Evolutionary conservation across 2,113 vertebrate genomes (phyloP).

Genomic region (rabbit (Oryctolagus cuniculus)): DNA sequence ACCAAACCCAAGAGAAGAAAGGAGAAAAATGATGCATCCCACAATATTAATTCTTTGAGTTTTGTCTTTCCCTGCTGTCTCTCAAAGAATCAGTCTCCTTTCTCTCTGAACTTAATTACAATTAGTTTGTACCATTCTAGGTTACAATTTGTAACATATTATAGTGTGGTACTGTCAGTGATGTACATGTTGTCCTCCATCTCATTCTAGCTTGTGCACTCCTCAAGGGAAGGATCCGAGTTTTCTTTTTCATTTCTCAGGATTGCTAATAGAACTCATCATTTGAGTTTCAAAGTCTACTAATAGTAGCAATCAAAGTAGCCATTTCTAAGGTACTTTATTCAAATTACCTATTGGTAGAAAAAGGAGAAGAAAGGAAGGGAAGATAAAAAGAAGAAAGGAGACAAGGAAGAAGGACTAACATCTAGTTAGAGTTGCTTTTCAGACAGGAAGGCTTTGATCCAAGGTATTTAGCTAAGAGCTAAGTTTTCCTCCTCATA

Average conservation of each 20-base stretch:
- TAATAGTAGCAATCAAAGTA: neutral
- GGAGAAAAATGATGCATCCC: neutral
- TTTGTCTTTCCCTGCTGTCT: neutral
- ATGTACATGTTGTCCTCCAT: neutral
- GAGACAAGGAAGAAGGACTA: neutral
- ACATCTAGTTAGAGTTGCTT: neutral
- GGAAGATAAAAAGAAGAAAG: neutral
- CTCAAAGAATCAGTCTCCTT: neutral
- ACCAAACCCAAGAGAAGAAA: neutral
- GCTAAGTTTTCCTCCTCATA: constrained; percentile 36
- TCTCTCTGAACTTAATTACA: neutral
- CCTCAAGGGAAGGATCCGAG: neutral
- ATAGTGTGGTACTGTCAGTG: neutral
- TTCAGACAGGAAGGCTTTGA: constrained; percentile 1
- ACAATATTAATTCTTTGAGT: neutral
- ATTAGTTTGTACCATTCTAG: neutral
- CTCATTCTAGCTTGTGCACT: neutral
- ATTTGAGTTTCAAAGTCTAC: neutral
- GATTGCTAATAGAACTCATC: neutral
- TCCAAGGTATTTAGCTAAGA: constrained; percentile 36
- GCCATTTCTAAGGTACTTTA: neutral
- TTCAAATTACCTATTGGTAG: neutral
- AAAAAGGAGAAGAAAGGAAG: neutral
- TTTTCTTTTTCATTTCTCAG: neutral
- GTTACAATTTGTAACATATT: neutral